Evolutionary conservation across 2,888 invertebrate genomes (phyloP).

Genomic region (Rotaria macrura): DNA sequence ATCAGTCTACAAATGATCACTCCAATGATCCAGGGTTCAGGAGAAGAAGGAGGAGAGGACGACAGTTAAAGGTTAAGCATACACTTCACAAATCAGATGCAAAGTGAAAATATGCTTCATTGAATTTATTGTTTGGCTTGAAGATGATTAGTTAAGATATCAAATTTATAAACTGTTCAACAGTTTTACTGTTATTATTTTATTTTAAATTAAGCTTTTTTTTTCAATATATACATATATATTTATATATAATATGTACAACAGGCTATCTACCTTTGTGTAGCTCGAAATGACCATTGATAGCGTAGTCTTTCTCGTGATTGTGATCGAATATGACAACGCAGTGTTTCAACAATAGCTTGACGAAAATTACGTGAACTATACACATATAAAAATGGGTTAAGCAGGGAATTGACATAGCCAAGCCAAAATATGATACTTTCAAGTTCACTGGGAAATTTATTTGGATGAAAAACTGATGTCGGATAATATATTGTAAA

Average conservation of each 20-base stretch:
- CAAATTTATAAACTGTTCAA: neutral
- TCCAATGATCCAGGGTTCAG: too few relatives aligned
- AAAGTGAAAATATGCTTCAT: too few relatives aligned
- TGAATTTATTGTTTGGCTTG: too few relatives aligned
- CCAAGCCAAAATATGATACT: constrained; percentile 29
- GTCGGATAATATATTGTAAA: constrained; percentile 30
- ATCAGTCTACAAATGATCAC: too few relatives aligned
- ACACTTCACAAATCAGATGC: too few relatives aligned
- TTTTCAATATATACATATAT: neutral
- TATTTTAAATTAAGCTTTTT: neutral
- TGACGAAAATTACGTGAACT: constrained; percentile 13
- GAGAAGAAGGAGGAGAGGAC: too few relatives aligned
- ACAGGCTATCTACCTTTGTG: neutral
- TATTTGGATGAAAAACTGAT: constrained; percentile 19
- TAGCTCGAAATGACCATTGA: neutral
- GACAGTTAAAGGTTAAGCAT: too few relatives aligned
- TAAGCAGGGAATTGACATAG: constrained; percentile 26
- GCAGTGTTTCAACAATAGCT: constrained; percentile 5
- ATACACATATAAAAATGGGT: constrained; percentile 32
- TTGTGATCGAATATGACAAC: neutral
- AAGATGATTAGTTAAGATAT: too few relatives aligned
- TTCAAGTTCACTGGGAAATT: constrained; percentile 8
- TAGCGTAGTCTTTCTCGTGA: neutral
- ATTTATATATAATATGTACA: neutral
- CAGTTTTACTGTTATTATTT: neutral